Evolutionary conservation across 2,888 invertebrate species (phyloP), one percentile per base, ranked within the genome.

Genomic region (Apodemia duryi): DNA sequence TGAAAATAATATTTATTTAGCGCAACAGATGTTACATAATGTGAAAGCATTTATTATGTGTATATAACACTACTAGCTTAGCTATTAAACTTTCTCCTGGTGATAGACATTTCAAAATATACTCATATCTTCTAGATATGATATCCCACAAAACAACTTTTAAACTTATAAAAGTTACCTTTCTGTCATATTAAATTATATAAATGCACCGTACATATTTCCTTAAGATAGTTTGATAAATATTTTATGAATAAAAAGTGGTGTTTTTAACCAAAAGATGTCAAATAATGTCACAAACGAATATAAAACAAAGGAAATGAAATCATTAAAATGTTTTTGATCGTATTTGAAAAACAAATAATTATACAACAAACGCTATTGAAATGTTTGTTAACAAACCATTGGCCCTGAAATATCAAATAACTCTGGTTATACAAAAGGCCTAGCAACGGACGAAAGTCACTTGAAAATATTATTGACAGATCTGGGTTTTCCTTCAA

Each of bases 391-490:
- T 60, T 60, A 13, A 35, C 13, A 60, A 60, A 60, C n/a, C 35
- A 35, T 60, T 60, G 60, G 35, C 32, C 60, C 60, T 21, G 60
- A 35, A 35, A 60, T 60, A 35, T 32, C 29, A 35, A 9, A 64
- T 35, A 61, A 64, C 35, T 64, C 35, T 35, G 49, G 64, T 35
- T 35, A 35, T 35, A 35, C 61, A 64, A 57, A 35, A 32, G 41
- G 11, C 46, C 28, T 62, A 6, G 29, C 6, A 13, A 62, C 46
- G 21, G 43, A 62, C 29, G 46, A 62, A 62, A 43, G 35, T 46
- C 21, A 21, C 49, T 64, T 64, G 51, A 49, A 64, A 64, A 61
- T 49, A 49, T 35, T 49, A 28, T 64, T 57, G 57, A 57, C 57
- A 57, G 57, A 35, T 32, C 29, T 32, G 32, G 32, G 54, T 57